Percentiles rank a stretch among this genome's conserved stretches.
Conservation (phyloP, 2,797 vertebrate genomes). For the Anniella stebbinsi region DNA sequence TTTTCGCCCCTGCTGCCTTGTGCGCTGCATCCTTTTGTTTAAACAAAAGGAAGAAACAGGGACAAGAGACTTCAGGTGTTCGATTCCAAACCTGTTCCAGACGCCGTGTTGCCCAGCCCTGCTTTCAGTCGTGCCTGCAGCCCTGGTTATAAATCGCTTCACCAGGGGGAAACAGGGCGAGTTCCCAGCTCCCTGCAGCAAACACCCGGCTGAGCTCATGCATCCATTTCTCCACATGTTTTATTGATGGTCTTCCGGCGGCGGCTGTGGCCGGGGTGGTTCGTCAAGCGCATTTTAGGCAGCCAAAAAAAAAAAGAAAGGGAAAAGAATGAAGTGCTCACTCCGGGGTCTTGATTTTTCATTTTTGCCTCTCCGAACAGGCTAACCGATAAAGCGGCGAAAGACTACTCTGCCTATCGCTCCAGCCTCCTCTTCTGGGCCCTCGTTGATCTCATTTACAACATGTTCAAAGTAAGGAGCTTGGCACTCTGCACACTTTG, state of each 20-base stretch:
- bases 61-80: too few species aligned
- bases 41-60: neutral
- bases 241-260: neutral
- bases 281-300: neutral
- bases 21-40: neutral
- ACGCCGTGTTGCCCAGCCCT: too few species aligned
- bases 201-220: neutral
- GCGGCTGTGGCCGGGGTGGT: rapidly evolving
- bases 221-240: rapidly evolving
- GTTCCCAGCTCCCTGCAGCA: neutral
- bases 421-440: constrained; percentile 98
- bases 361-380: constrained; percentile 71
- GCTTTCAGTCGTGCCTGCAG: neutral
- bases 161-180: neutral
- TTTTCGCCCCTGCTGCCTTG: neutral
- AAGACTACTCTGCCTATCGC: constrained; percentile 94
- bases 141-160: too few species aligned
- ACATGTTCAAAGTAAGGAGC: constrained; percentile 94
- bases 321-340: neutral
- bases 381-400: constrained; percentile 92
- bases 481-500: rapidly evolving
- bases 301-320: neutral
- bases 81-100: neutral
- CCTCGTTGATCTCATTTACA: constrained; percentile 97
- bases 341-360: neutral